Conservation (phyloP, 2,888 invertebrate genomes). For the Melanotus villosus region DNA sequence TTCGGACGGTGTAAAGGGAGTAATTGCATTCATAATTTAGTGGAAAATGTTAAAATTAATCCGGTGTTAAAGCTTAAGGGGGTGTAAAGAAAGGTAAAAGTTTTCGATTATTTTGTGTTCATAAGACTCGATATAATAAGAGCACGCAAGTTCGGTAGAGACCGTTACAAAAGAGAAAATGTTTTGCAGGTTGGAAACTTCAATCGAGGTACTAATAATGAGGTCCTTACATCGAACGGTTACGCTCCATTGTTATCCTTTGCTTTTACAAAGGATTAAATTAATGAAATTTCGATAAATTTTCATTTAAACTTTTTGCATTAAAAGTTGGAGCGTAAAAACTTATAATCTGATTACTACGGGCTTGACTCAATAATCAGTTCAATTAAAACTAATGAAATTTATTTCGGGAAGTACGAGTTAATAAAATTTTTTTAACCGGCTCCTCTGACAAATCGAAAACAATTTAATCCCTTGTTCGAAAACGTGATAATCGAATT, state of each 20-base stretch:
- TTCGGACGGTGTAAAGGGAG: no score
- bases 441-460: background rate
- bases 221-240: constrained; percentile 37
- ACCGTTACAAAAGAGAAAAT: background rate
- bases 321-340: constrained; percentile 43
- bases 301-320: constrained; percentile 45
- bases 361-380: constrained; percentile 33
- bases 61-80: no score
- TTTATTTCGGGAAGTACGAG: background rate
- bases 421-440: background rate
- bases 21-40: no score
- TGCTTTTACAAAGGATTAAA: constrained; percentile 46
- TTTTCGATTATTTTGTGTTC: no score
- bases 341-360: constrained; percentile 45
- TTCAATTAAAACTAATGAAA: constrained; percentile 39
- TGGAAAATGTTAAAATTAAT: no score
- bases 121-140: background rate
- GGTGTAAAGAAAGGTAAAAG: no score
- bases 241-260: constrained; percentile 44
- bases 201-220: constrained; percentile 30
- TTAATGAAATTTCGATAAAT: constrained; percentile 46
- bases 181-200: constrained; percentile 29
- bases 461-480: constrained; percentile 1
- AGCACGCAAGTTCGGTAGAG: background rate
- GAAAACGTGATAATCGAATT: background rate